Percentiles rank a stretch among this genome's conserved stretches.
phyloP scores from a whole-genome alignment of 2,113 vertebrate species.

The Trachemys scripta region DNA sequence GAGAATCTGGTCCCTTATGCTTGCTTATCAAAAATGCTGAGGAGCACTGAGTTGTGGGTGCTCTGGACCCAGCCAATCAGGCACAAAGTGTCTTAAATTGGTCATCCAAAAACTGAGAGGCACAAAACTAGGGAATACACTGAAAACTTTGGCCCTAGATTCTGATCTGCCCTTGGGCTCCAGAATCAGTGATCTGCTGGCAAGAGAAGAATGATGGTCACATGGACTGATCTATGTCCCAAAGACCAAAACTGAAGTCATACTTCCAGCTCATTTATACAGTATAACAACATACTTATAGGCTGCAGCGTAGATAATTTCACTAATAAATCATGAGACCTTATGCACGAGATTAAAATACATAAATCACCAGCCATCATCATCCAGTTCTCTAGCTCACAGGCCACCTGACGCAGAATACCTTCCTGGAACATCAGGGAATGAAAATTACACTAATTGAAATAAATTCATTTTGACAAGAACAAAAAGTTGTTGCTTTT shows the following conservation, averaged over 20 bases:
- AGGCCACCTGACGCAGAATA: fast-evolving
- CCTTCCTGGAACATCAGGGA: background rate
- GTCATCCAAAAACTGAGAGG: background rate
- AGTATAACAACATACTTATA: background rate
- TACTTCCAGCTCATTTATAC: background rate
- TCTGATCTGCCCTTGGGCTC: background rate
- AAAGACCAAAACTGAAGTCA: background rate
- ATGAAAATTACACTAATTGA: background rate
- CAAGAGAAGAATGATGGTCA: background rate
- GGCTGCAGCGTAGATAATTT: background rate
- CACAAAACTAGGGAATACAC: background rate
- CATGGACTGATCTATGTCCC: background rate
- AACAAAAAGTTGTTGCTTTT: background rate
- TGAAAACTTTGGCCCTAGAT: background rate
- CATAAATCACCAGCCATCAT: background rate
- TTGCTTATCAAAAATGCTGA: background rate
- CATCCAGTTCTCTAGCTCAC: fast-evolving
- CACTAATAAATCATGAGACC: background rate
- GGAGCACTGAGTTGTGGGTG: background rate
- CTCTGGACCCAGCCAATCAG: background rate
- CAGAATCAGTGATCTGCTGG: background rate
- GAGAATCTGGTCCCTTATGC: background rate
- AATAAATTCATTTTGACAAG: background rate
- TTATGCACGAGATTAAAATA: fast-evolving
- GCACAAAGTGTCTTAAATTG: background rate